phyloP scores from a whole-genome alignment of 2,797 vertebrate genomes.

The Periophthalmus magnuspinnatus region DNA sequence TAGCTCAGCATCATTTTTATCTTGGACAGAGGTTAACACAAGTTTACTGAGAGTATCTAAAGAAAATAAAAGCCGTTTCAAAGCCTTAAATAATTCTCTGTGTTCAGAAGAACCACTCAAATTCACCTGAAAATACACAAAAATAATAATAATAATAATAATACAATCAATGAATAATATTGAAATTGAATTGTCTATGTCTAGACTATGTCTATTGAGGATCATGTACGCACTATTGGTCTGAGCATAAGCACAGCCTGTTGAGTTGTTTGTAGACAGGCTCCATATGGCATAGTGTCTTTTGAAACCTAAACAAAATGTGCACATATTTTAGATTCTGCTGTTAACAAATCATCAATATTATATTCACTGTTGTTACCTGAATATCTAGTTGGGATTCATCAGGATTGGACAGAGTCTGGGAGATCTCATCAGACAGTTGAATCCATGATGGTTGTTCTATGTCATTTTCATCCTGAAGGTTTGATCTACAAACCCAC shows the following conservation, averaged over 20 bases:
- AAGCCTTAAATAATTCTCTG: slow-evolving; percentile 73
- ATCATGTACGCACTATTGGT: slow-evolving; percentile 26
- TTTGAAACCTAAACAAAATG: slow-evolving; percentile 36
- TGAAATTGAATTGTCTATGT: not conserved
- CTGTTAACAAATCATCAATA: too few species aligned
- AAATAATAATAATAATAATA: too few species aligned
- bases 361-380: not conserved
- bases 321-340: not conserved
- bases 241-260: slow-evolving; percentile 40
- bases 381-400: slow-evolving; percentile 37
- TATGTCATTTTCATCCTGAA: slow-evolving; percentile 15
- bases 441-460: slow-evolving; percentile 38
- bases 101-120: slow-evolving; percentile 46
- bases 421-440: slow-evolving; percentile 42
- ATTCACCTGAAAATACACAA: slow-evolving; percentile 37
- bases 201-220: not conserved
- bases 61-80: slow-evolving; percentile 70
- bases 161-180: not conserved
- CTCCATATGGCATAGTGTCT: not conserved
- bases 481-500: not conserved
- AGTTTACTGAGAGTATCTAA: slow-evolving; percentile 74
- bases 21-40: slow-evolving; percentile 51
- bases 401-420: slow-evolving; percentile 43
- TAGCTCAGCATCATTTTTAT: slow-evolving; percentile 53
- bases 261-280: slow-evolving; percentile 36